A percentile compares a stretch with the other conserved stretches of the same genome.
Conservation (phyloP, 64 coral and sea anemone genomes). For the Pachyseris speciosa region DNA sequence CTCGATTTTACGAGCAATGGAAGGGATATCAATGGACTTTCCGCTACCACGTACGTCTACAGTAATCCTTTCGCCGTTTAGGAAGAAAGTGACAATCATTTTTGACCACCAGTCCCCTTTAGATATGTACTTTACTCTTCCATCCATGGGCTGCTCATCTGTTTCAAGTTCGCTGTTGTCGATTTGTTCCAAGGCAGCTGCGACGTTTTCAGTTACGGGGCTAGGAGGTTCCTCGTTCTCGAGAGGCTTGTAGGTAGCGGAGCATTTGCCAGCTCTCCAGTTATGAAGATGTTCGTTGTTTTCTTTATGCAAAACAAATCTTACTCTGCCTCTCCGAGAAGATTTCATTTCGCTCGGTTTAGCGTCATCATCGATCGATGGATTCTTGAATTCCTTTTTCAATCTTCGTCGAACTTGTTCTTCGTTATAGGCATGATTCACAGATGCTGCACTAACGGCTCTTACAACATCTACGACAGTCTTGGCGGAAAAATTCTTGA, state of each 20-base stretch:
- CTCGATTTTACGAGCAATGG: slow-evolving; percentile 8
- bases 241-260: not conserved
- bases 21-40: slow-evolving; percentile 13
- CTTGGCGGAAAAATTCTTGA: not conserved
- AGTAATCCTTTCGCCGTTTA: not conserved
- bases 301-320: not conserved
- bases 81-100: slow-evolving; percentile 38
- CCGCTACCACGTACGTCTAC: slow-evolving; percentile 14
- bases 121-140: slow-evolving; percentile 47
- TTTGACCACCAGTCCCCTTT: not conserved
- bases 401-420: not conserved
- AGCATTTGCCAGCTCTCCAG: not conserved
- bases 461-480: not conserved
- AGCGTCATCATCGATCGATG: not conserved
- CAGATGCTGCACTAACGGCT: not conserved
- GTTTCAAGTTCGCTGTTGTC: too few species aligned
- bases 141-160: not conserved
- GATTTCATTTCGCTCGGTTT: not conserved
- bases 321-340: not conserved
- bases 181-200: too few species aligned
- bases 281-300: not conserved
- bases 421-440: not conserved
- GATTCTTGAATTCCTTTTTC: slow-evolving; percentile 1
- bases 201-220: not conserved
- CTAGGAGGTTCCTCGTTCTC: too few species aligned